These are phyloP conservation scores for Lithobates pipiens DNA, from an alignment of 2,797 vertebrate genomes.

Conservation along the genomic window DNA sequence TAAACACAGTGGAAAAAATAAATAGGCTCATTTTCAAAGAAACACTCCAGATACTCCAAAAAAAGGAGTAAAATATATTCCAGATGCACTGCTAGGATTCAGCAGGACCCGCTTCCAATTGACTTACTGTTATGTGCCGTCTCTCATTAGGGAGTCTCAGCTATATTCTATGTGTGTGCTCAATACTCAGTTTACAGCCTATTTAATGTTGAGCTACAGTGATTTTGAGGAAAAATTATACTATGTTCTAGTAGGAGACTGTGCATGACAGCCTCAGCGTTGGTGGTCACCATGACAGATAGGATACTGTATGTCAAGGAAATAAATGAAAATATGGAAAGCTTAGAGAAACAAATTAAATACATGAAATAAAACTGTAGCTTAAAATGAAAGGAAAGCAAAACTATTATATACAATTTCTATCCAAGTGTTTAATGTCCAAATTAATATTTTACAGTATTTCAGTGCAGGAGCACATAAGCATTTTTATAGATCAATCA, in stretches of 20 bases:
- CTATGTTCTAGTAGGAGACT: not conserved
- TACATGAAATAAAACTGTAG: too few species aligned
- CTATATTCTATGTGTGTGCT: not conserved
- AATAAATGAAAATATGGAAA: not conserved
- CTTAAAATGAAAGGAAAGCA: too few species aligned
- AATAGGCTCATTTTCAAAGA: constrained; percentile 11
- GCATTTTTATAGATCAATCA: too few species aligned
- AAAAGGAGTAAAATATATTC: not conserved
- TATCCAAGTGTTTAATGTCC: too few species aligned
- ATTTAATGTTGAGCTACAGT: not conserved
- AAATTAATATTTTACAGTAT: too few species aligned
- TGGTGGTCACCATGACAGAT: not conserved
- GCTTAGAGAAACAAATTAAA: not conserved
- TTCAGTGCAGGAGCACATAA: too few species aligned
- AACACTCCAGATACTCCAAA: not conserved
- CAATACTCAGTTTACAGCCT: not conserved
- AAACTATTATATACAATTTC: too few species aligned
- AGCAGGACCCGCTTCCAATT: not conserved
- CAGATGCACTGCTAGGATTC: not conserved
- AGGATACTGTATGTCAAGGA: not conserved
- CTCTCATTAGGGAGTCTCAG: constrained; percentile 8
- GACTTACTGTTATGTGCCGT: not conserved
- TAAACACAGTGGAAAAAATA: constrained; percentile 14
- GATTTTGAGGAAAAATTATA: not conserved
- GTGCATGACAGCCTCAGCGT: not conserved